Percentiles rank a stretch among this genome's conserved stretches.
phyloP scores from a whole-genome alignment of 2,888 invertebrate species.

The Antheraea yamamai region DNA sequence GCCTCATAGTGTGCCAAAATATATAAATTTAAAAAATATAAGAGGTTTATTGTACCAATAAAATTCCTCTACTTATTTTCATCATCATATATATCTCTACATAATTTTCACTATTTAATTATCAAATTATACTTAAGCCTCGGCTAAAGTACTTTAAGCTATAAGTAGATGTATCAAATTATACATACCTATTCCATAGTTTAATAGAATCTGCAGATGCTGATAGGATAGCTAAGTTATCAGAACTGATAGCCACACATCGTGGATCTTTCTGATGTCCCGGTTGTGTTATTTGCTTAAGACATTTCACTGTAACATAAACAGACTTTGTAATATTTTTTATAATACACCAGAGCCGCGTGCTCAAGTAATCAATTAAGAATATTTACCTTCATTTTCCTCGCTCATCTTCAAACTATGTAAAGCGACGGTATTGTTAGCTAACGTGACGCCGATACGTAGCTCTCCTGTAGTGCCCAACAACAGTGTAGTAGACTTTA shows the following conservation, averaged over 20 bases:
- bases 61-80: too few species aligned
- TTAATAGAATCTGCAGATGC: slow-evolving; percentile 94
- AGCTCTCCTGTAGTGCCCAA: slow-evolving; percentile 88
- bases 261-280: slow-evolving; percentile 96
- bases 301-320: slow-evolving; percentile 63
- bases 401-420: slow-evolving; percentile 81
- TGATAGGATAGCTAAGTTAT: slow-evolving; percentile 92
- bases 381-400: slow-evolving; percentile 74
- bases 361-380: not conserved
- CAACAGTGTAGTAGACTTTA: slow-evolving; percentile 87
- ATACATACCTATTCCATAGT: slow-evolving; percentile 92
- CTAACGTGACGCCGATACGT: slow-evolving; percentile 84
- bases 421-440: slow-evolving; percentile 89
- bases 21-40: too few species aligned
- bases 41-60: too few species aligned
- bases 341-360: not conserved
- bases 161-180: not conserved
- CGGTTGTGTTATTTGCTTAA: slow-evolving; percentile 86
- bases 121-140: not conserved
- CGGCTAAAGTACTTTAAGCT: not conserved
- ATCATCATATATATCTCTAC: too few species aligned
- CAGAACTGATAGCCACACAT: slow-evolving; percentile 93
- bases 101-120: not conserved
- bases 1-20: too few species aligned
- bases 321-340: not conserved